phyloP scores from a whole-genome alignment of 2,113 vertebrate species.

The Meriones unguiculatus region DNA sequence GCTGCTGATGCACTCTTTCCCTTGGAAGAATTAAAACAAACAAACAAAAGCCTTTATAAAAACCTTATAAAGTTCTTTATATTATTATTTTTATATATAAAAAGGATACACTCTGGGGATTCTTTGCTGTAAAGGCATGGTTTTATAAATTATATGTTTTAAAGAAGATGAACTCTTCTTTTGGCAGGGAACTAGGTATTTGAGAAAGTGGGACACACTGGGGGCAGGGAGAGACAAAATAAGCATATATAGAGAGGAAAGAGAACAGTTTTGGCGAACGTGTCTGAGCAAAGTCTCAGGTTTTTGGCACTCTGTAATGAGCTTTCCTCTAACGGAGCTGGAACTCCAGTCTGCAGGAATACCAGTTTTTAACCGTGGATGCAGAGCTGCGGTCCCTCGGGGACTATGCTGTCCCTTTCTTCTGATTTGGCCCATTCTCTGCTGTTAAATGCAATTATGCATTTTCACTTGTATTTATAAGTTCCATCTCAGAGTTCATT shows the following conservation, averaged over 20 bases:
- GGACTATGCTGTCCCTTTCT: not conserved
- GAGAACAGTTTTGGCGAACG: not conserved
- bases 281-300: not conserved
- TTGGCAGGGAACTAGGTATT: not conserved
- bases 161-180: slow-evolving; percentile 15
- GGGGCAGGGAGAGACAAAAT: not conserved
- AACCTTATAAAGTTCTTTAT: not conserved
- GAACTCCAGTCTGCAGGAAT: not conserved
- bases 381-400: not conserved
- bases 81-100: not conserved
- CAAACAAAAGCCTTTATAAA: slow-evolving; percentile 16
- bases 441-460: not conserved
- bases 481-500: not conserved
- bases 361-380: not conserved
- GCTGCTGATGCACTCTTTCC: not conserved
- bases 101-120: not conserved
- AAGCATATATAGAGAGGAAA: not conserved
- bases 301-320: not conserved
- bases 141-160: slow-evolving; percentile 34
- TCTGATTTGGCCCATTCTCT: not conserved
- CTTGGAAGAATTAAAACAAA: slow-evolving; percentile 6
- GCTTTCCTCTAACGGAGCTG: not conserved
- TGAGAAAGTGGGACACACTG: not conserved
- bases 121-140: not conserved
- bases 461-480: slow-evolving; percentile 46